Evolutionary conservation across 1,140 invertebrate genomes (phyloP).

Genomic region (Oppia nitens): DNA sequence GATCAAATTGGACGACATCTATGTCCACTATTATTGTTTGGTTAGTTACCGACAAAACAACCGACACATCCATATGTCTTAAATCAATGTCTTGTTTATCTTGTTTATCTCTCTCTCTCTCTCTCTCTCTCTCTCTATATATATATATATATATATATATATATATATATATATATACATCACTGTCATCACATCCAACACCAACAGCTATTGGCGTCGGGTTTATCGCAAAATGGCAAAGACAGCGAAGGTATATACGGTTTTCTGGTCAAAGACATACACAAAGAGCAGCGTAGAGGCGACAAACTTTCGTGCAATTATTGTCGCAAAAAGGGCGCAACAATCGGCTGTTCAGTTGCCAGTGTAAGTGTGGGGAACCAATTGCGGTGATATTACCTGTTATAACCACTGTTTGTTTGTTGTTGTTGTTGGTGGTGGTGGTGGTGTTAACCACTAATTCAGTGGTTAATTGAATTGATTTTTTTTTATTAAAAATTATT

Average conservation of each 20-base stretch:
- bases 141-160: too few relatives aligned
- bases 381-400: too few relatives aligned
- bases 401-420: too few relatives aligned
- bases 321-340: constrained; percentile 41
- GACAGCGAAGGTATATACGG: constrained; percentile 42
- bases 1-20: neutral
- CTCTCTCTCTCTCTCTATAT: too few relatives aligned
- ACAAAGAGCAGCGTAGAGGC: constrained; percentile 38
- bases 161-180: too few relatives aligned
- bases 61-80: neutral
- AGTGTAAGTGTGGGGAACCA: too few relatives aligned
- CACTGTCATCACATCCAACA: too few relatives aligned
- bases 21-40: neutral
- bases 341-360: constrained; percentile 40
- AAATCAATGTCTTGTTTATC: neutral
- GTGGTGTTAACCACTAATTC: too few relatives aligned
- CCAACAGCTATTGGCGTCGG: constrained; percentile 44
- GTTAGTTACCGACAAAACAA: neutral
- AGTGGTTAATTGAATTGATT: too few relatives aligned
- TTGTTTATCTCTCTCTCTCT: too few relatives aligned
- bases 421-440: too few relatives aligned
- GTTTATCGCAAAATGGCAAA: constrained; percentile 39
- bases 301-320: constrained; percentile 37
- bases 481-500: too few relatives aligned
- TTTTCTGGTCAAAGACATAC: constrained; percentile 41